phyloP scores from a whole-genome alignment of 2,888 invertebrate species.

The Bellardia pandia region DNA sequence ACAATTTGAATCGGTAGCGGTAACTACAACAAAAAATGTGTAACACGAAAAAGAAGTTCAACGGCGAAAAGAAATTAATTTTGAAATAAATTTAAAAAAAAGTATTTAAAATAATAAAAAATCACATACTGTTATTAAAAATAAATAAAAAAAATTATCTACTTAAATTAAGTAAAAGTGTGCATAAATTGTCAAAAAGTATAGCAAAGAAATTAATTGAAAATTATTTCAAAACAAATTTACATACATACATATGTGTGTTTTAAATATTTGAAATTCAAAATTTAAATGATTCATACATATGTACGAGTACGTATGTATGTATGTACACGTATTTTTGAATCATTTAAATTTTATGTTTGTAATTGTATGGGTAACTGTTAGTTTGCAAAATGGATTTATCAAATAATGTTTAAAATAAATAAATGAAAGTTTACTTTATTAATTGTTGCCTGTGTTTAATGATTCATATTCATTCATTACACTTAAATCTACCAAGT shows the following conservation, averaged over 20 bases:
- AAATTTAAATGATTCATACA: background rate
- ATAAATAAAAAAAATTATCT: background rate
- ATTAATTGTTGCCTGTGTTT: conserved; percentile 34
- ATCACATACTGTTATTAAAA: background rate
- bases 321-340: no score
- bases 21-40: conserved; percentile 62
- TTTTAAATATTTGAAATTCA: conserved; percentile 1
- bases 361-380: background rate
- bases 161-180: background rate
- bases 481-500: conserved; percentile 29
- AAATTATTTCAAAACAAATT: no score
- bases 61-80: background rate
- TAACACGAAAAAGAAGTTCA: conserved; percentile 1
- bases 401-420: background rate
- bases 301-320: no score
- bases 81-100: conserved; percentile 7
- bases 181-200: background rate
- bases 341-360: background rate
- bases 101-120: conserved; percentile 3
- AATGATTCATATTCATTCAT: conserved; percentile 33
- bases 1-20: conserved; percentile 67
- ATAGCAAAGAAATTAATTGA: no score
- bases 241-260: background rate
- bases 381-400: background rate
- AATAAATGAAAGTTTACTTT: conserved; percentile 45